Evolutionary conservation across 2,888 invertebrate genomes (phyloP).

Genomic region (Drosophila nigritarsus): DNA sequence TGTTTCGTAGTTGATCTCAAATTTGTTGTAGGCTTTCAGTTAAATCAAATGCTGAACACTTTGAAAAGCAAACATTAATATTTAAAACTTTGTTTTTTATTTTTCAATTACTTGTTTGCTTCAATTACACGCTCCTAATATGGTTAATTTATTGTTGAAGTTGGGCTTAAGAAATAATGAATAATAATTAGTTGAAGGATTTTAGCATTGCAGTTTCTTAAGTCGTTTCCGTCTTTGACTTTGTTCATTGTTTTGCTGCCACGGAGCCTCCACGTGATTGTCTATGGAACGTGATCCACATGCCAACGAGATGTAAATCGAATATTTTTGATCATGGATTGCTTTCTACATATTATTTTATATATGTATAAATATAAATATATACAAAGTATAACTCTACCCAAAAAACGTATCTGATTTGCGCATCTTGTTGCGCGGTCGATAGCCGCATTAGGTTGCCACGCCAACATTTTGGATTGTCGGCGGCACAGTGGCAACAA

Average conservation of each 20-base stretch:
- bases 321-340: constrained; percentile 21
- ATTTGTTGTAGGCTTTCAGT: neutral
- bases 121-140: neutral
- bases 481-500: neutral
- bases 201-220: neutral
- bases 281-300: constrained; percentile 38
- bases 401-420: constrained; percentile 2
- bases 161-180: neutral
- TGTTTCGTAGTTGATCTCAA: neutral
- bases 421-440: constrained; percentile 11
- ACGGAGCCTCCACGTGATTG: constrained; percentile 40
- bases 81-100: neutral
- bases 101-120: neutral
- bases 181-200: neutral
- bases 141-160: neutral
- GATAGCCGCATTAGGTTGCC: constrained; percentile 29
- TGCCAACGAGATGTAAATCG: constrained; percentile 24
- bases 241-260: constrained; percentile 21
- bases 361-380: neutral
- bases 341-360: constrained; percentile 37
- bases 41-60: neutral
- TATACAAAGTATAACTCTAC: neutral
- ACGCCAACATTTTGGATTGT: neutral
- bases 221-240: neutral
- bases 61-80: neutral